A percentile compares a stretch with the other conserved stretches of the same genome.
Evolutionary conservation across 2,113 vertebrate genomes (phyloP).

Genomic region (Uria lomvia): DNA sequence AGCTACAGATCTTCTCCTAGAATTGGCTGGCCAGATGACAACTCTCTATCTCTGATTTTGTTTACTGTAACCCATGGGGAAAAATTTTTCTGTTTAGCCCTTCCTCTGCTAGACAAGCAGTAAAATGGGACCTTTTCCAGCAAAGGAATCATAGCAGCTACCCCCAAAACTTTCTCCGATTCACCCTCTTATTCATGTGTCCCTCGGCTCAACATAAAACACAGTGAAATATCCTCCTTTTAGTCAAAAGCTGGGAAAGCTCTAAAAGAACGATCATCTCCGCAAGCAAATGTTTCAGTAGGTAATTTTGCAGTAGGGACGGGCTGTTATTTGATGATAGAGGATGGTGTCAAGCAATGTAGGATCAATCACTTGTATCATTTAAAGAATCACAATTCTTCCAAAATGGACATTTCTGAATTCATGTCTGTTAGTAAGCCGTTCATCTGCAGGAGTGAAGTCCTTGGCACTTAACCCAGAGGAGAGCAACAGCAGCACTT

Average conservation of each 20-base stretch:
- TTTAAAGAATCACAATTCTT: neutral
- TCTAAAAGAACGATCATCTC: neutral
- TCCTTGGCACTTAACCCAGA: neutral
- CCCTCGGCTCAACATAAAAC: neutral
- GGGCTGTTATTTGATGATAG: neutral
- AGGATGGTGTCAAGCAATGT: accelerated
- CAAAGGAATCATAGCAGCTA: neutral
- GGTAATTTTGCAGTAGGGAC: neutral
- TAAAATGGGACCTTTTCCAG: neutral
- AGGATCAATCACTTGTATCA: neutral
- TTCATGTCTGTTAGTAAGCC: neutral
- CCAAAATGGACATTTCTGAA: neutral
- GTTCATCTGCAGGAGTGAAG: neutral
- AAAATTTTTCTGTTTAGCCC: neutral
- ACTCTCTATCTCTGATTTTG: neutral
- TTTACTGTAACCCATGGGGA: neutral
- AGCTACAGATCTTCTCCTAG: neutral
- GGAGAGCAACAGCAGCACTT: neutral
- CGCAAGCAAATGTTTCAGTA: neutral
- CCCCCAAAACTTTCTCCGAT: neutral
- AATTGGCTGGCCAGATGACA: neutral
- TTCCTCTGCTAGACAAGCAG: neutral
- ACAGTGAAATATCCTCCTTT: neutral
- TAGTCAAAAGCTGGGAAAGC: neutral
- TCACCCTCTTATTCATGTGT: neutral